Base-by-base conservation (phyloP, 1,140 invertebrate species). In the Bombus pyrosoma region DNA sequence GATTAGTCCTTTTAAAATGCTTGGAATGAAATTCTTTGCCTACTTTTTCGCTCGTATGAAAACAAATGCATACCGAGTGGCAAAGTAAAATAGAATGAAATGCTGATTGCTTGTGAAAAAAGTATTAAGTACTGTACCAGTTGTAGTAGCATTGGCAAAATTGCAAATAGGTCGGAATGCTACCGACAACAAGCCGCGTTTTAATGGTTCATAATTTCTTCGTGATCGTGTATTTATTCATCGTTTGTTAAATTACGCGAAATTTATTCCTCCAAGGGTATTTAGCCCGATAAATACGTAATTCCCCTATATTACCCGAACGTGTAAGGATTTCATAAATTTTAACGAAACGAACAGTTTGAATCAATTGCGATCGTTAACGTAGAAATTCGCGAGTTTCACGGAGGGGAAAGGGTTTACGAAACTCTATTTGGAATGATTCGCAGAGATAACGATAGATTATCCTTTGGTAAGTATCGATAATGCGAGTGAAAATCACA, bases 211-310 rank as follows among this genome's bases (percentile, higher is more conserved):
- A 9, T 43, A 73, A 73, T 43, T 41, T 43, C 71, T 32, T 32
- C 6, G 69, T 10, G 37, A 15, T 2, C 39, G 41, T 73, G 41
- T 32, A 32, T 47, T 43, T 47, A 32, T 73, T 73, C 71, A 1
- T 43, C 39, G 39, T 73, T 73, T 13, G 71, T 15, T 47, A 47
- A 73, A 73, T 47, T 73, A 32, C 41, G 15, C 13, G 71, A 73
- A 47, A 73, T 73, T 73, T 73, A 73, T 43, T 73, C 71, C 71
- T 73, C 15, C 1, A 10, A 43, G 41, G n/a, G 71, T 47, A 47
- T 32, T 43, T 43, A 32, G 41, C 25, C n/a, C 41, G 41, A 73
- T 73, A 73, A 73, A 73, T 73, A 73, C 71, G 15, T 43, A 73
- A 73, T 73, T 73, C 71, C 15, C 4, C n/a, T 13, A 32, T 10